Evolutionary conservation across 35 echinoderm and acorn worm species (phyloP).

Genomic region (Nesometra sesokonis): DNA sequence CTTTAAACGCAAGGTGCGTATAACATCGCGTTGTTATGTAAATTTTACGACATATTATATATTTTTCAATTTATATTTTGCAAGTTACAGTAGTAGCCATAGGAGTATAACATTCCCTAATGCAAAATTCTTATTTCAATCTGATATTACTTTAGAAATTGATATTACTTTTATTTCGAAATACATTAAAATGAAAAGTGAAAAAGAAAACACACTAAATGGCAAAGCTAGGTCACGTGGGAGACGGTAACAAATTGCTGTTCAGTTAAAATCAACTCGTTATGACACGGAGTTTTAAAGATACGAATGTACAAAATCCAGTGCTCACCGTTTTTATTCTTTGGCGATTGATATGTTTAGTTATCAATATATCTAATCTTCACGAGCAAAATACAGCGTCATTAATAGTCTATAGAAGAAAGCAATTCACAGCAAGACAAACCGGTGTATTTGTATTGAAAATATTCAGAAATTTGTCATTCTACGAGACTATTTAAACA

Average conservation of each 20-base stretch:
- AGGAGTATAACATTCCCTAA: background rate
- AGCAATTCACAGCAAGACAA: background rate
- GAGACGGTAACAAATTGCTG: background rate
- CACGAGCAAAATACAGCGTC: background rate
- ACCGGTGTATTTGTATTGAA: no score
- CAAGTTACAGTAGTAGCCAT: background rate
- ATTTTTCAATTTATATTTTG: background rate
- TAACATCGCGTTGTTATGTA: background rate
- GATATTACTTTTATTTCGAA: background rate
- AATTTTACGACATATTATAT: background rate
- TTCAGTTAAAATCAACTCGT: background rate
- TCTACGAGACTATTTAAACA: no score
- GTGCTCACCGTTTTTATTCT: background rate
- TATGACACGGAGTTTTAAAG: background rate
- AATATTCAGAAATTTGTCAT: no score
- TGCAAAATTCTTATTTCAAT: background rate
- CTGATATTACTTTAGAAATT: background rate
- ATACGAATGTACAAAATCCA: background rate
- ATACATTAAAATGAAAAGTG: conserved; percentile 1
- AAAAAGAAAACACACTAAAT: background rate
- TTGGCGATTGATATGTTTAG: background rate
- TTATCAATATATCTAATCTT: background rate
- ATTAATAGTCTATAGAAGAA: background rate
- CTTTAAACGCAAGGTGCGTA: background rate
- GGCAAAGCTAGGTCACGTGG: background rate